Conservation (phyloP, 1,140 invertebrate genomes). For the Bombus ignitus region DNA sequence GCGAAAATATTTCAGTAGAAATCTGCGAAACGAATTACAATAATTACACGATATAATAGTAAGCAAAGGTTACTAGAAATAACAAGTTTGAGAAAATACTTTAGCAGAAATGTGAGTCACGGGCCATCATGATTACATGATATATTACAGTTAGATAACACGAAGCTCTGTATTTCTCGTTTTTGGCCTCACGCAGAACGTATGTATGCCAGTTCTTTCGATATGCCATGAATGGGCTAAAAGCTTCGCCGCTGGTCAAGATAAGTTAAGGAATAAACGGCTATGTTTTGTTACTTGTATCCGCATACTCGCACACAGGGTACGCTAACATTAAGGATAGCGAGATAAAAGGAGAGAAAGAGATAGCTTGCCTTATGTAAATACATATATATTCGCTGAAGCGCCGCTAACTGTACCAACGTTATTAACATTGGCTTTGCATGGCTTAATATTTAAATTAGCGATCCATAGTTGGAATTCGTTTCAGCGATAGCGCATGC, state of each 20-base stretch:
- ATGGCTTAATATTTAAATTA: conserved; percentile 29
- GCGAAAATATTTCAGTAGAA: not conserved
- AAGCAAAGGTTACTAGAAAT: too few relatives aligned
- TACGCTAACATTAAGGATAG: not conserved
- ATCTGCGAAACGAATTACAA: not conserved
- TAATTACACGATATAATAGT: not conserved
- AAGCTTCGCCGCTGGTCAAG: not conserved
- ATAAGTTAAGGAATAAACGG: not conserved
- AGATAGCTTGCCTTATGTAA: not conserved
- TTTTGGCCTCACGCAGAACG: not conserved
- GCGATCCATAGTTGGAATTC: conserved; percentile 13
- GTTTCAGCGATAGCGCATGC: conserved; percentile 5
- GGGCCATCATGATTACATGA: not conserved
- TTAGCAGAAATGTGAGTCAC: too few relatives aligned
- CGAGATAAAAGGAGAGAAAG: not conserved
- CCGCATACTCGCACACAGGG: not conserved
- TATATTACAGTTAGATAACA: not conserved
- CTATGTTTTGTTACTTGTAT: not conserved
- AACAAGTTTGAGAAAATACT: too few relatives aligned
- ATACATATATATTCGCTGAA: not conserved
- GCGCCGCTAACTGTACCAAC: not conserved
- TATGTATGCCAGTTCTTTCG: not conserved
- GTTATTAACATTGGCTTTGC: conserved; percentile 24
- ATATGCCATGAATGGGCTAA: not conserved
- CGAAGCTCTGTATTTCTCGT: not conserved